phyloP scores from a whole-genome alignment of 2,888 invertebrate species.

The Bimastos eiseni region DNA sequence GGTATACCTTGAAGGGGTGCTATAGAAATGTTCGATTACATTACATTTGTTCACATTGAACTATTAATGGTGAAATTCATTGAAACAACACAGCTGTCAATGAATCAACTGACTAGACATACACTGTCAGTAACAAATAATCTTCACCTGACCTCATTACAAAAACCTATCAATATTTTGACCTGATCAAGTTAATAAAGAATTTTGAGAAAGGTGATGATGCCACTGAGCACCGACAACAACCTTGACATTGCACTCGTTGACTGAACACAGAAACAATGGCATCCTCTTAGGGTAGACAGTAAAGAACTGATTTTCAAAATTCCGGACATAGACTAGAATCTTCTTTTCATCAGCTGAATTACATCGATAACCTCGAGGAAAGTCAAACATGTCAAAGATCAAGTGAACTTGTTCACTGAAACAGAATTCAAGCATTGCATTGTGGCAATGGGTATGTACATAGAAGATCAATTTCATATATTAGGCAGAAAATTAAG shows the following conservation, averaged over 20 bases:
- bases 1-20: no score
- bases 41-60: no score
- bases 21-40: no score
- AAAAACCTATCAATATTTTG: not conserved
- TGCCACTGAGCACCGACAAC: not conserved
- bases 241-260: conserved; percentile 61
- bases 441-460: not conserved
- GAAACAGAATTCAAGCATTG: conserved; percentile 3
- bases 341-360: conserved; percentile 59
- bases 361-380: conserved; percentile 59
- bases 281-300: conserved; percentile 61
- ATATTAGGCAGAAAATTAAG: no score
- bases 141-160: not conserved
- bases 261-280: conserved; percentile 59
- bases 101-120: not conserved
- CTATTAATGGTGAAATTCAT: no score
- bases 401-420: conserved; percentile 36
- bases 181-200: not conserved
- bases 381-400: conserved; percentile 59
- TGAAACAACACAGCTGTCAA: no score
- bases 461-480: no score
- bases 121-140: not conserved
- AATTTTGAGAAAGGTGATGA: not conserved
- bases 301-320: conserved; percentile 60
- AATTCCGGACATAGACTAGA: conserved; percentile 61